A percentile compares a stretch with the other conserved stretches of the same genome.
phyloP scores from a whole-genome alignment of 2,888 invertebrate species.

The Synanthedon vespiformis region DNA sequence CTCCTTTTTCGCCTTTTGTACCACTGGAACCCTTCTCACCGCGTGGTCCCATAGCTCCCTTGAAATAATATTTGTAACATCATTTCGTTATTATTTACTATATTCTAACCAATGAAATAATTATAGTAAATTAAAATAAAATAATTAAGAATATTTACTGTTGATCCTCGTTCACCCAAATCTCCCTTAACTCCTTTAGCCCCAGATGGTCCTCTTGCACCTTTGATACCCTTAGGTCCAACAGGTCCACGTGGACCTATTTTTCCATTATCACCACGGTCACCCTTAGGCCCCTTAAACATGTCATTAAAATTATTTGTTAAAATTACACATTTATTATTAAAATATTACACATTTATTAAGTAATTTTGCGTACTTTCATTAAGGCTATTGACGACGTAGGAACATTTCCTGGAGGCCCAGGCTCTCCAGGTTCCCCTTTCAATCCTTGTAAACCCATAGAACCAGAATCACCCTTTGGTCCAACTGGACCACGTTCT shows the following conservation, averaged over 20 bases:
- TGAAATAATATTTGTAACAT: conserved; percentile 8
- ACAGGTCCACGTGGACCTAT: conserved; percentile 63
- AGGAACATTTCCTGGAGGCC: conserved; percentile 48
- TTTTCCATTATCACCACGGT: conserved; percentile 64
- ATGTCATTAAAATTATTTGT: neutral
- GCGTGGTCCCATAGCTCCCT: conserved; percentile 57
- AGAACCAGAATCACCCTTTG: conserved; percentile 61
- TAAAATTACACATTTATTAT: neutral
- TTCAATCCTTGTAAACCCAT: conserved; percentile 42
- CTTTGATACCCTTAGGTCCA: conserved; percentile 34
- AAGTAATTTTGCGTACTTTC: conserved; percentile 12
- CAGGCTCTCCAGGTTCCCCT: conserved; percentile 79
- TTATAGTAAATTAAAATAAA: neutral
- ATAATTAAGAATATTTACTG: conserved; percentile 4
- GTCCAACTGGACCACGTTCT: conserved; percentile 72
- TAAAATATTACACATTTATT: neutral
- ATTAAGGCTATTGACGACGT: conserved; percentile 11
- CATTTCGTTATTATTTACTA: no score
- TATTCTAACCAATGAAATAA: no score
- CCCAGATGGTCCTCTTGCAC: conserved; percentile 62
- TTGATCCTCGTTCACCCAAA: conserved; percentile 1
- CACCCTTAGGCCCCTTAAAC: conserved; percentile 20
- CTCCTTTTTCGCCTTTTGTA: conserved; percentile 28
- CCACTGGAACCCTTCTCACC: conserved; percentile 32
- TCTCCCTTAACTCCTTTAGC: conserved; percentile 14